Conservation (phyloP, 2,113 vertebrate species). For the Nothocercus julius region DNA sequence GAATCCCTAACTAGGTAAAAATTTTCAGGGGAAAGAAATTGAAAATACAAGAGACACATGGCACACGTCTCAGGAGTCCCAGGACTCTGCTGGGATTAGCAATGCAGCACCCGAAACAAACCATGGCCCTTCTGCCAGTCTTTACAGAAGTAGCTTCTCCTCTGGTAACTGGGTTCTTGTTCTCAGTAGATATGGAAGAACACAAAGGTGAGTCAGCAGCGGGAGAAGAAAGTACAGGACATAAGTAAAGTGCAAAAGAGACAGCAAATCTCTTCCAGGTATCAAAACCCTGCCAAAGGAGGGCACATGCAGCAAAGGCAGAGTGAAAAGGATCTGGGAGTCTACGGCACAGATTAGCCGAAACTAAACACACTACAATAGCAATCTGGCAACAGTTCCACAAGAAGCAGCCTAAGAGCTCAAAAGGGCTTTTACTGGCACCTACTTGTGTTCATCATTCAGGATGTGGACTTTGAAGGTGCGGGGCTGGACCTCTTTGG, state of each 20-base stretch:
- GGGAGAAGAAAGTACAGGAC: background rate
- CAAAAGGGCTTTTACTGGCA: constrained; percentile 3
- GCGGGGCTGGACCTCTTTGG: constrained; percentile 83
- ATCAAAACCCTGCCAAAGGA: background rate
- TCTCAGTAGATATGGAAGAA: background rate
- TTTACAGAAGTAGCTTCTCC: background rate
- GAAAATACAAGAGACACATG: background rate
- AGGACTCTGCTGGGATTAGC: background rate
- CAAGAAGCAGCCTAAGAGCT: background rate
- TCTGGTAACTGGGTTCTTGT: background rate
- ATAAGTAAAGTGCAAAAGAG: background rate
- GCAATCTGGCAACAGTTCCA: background rate
- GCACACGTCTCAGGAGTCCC: background rate
- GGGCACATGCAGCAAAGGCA: background rate
- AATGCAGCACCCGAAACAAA: background rate
- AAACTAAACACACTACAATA: background rate
- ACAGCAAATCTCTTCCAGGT: background rate
- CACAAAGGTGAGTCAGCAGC: background rate
- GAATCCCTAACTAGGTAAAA: background rate
- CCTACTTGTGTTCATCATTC: constrained; percentile 98
- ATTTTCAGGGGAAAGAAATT: background rate
- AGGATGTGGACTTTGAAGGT: constrained; percentile 94
- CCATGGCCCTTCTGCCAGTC: background rate
- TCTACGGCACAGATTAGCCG: background rate
- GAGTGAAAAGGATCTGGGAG: background rate